Percentiles rank a stretch among this genome's conserved stretches.
phyloP scores from a whole-genome alignment of 1,140 invertebrate species.

The Linepithema humile region DNA sequence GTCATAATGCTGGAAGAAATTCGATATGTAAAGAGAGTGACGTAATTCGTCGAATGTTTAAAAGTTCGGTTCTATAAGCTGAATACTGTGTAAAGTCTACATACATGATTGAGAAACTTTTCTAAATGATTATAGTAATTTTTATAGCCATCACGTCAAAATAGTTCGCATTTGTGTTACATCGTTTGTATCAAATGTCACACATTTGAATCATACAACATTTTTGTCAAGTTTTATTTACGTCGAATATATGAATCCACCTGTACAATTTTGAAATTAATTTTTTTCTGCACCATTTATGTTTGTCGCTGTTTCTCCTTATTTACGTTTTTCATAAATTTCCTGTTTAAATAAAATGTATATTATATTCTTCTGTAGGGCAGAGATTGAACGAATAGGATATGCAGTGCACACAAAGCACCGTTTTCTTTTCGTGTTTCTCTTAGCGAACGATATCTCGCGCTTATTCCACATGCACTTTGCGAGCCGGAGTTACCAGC shows the following conservation, averaged over 20 bases:
- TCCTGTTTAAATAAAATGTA: slow-evolving; percentile 27
- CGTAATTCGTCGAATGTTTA: slow-evolving; percentile 10
- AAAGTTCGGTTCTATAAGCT: not conserved
- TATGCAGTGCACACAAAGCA: not conserved
- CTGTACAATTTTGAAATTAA: not conserved
- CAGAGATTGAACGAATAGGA: slow-evolving; percentile 25
- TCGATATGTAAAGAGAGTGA: not conserved
- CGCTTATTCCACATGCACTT: slow-evolving; percentile 46
- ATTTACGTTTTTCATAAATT: not conserved
- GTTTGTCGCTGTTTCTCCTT: slow-evolving; percentile 1
- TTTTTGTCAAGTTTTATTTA: not conserved
- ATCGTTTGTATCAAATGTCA: not conserved
- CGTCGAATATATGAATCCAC: not conserved
- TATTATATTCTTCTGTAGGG: slow-evolving; percentile 27
- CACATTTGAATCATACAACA: not conserved
- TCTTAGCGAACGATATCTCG: not conserved
- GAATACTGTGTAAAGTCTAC: not conserved
- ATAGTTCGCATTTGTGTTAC: not conserved
- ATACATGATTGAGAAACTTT: slow-evolving; percentile 16
- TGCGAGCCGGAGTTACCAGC: slow-evolving; percentile 35
- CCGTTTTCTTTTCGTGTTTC: slow-evolving; percentile 42
- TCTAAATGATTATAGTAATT: not conserved
- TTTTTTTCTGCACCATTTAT: not conserved
- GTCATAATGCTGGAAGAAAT: not conserved
- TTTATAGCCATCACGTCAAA: not conserved